Evolutionary conservation across 2,113 vertebrate genomes (phyloP), one percentile per base, ranked within the genome.

Genomic region (Sula dactylatra): DNA sequence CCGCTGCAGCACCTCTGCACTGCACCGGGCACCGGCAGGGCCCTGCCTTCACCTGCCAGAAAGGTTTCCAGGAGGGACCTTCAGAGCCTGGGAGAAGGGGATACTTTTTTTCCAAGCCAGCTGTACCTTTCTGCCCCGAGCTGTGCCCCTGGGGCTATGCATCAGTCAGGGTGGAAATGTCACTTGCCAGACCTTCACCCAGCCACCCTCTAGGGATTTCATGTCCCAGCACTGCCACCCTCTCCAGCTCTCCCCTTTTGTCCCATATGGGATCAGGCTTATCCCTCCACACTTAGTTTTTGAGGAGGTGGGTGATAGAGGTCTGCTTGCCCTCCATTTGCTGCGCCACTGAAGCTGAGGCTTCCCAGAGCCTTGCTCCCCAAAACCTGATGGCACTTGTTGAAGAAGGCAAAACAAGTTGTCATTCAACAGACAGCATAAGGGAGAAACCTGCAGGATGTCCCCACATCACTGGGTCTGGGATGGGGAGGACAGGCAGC

Each of bases 91-190:
- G 25, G 36, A 42, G 17, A 69, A 32, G 2, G 21, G n/a, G 16
- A 3, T 7, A 0, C 6, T 27, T 31, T 55, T 55, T 26, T 69
- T 26, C 47, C 64, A 54, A 71, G 47, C 27, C 42, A 49, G 25
- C 9, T 3, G 1, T 12, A 31, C 26, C 13, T 45, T 18, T 25
- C 27, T 72, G 62, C 12, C n/a, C 25, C 0, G 1, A 34, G 58
- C 0, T 29, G 31, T 31, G 29, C 26, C 29, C 54, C 54, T 11
- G 0, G 22, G 34, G 29, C 15, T 13, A 0, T 4, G 29, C 16
- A 7, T 25, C 21, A 12, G 54, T 22, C 27, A 52, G 54, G 49
- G 29, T 36, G 59, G n/a, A n/a, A 70, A 25, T 27, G 31, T 8
- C 56, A 10, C 21, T 64, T 27, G 15, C 20, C 1, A 3, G n/a